Base-by-base conservation (phyloP, 2,113 vertebrate genomes). In the Furnarius figulus region DNA sequence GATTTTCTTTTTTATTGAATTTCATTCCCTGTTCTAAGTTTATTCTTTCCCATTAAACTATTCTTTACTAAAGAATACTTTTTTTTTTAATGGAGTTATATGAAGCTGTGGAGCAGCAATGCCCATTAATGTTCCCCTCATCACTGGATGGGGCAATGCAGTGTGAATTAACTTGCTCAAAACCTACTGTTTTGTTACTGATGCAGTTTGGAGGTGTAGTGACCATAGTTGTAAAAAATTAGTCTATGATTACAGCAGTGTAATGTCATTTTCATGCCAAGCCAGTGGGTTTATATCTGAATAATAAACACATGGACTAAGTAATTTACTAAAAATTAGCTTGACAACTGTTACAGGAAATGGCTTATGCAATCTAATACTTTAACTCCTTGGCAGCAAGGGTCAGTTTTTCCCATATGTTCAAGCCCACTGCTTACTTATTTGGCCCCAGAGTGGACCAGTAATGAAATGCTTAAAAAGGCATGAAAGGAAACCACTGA, bases 271-370 rank as follows among this genome's bases (percentile, higher is more conserved):
- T 95, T 89, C 81, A 77, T 87, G 79, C 40, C 0, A 10, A 94
- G 52, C 92, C 84, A 19, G 33, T 95, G 87, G 71, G 76, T 91
- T 95, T 97, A 77, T 92, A 90, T 89, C 40, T 91, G 81, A 94
- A 91, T 96, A 96, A 95, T 72, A 92, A 96, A 96, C 44, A 81
- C 73, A 71, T 10, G 46, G 81, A 85, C 77, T 92, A 92, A 86
- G 80, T 95, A 83, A 95, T 96, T 96, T 91, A 86, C 62, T 89
- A 61, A 84, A 94, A 96, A 97, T 96, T 96, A 94, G 83, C 92
- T 91, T 75, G 82, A 94, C 88, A 97, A 96, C 88, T 92, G 91
- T 86, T 96, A 71, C 83, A 92, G 91, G 53, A 92, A 92, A 85
- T 37, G 88, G 92, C 83, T 96, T 95, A 92, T 90, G 72, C 71